These are phyloP conservation scores for Hypothenemus hampei DNA, from an alignment of 1,140 invertebrate species.

Conservation along the genomic window DNA sequence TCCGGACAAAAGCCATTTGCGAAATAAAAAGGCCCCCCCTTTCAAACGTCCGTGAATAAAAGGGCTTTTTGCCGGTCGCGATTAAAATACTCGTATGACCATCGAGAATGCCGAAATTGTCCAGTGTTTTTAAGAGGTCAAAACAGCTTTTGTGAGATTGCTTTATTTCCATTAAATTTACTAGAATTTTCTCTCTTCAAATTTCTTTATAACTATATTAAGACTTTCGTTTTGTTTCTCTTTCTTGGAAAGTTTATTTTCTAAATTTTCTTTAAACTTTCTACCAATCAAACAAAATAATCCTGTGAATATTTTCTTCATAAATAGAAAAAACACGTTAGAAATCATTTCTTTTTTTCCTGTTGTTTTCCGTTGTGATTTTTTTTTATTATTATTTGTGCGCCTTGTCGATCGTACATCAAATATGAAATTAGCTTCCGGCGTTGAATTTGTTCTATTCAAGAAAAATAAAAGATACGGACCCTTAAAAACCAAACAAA, in stretches of 20 bases:
- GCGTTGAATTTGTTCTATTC: neutral
- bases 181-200: neutral
- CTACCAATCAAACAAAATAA: neutral
- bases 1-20: conserved; percentile 3
- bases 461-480: conserved; percentile 6
- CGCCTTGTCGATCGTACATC: conserved; percentile 1
- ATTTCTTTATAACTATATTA: neutral
- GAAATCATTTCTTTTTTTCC: neutral
- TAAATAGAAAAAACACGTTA: neutral
- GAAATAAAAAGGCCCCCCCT: conserved; percentile 3
- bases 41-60: neutral
- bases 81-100: neutral
- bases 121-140: neutral
- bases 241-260: too few relatives aligned
- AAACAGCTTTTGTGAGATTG: too few relatives aligned
- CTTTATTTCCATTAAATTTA: too few relatives aligned
- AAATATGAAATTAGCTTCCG: conserved; percentile 16
- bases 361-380: neutral
- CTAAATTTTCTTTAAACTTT: too few relatives aligned
- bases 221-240: neutral
- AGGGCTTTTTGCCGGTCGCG: neutral
- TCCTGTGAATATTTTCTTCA: neutral
- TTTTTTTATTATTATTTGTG: neutral
- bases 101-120: neutral
- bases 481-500: conserved; percentile 8